phyloP scores from a whole-genome alignment of 2,888 invertebrate genomes.

The Microplitis deprimator region DNA sequence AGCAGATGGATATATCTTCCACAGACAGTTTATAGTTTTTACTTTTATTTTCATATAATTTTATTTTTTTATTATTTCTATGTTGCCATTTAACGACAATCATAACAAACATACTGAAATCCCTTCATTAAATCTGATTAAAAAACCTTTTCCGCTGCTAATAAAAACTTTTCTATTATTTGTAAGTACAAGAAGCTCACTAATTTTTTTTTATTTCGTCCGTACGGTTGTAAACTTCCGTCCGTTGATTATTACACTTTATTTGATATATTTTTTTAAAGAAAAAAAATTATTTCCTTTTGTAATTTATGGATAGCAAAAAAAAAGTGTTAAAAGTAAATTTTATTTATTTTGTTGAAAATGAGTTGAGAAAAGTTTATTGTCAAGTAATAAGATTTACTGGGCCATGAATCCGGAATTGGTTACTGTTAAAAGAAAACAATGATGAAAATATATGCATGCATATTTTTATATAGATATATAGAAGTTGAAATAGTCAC shows the following conservation, averaged over 20 bases:
- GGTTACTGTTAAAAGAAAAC: conserved; percentile 55
- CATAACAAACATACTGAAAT: too few species aligned
- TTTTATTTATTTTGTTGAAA: conserved; percentile 11
- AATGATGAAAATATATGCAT: conserved; percentile 2
- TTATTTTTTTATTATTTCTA: background rate
- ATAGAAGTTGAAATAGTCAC: conserved; percentile 15
- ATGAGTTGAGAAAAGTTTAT: conserved; percentile 39
- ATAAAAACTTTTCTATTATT: background rate
- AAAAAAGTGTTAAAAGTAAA: background rate
- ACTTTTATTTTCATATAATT: background rate
- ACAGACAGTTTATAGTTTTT: background rate
- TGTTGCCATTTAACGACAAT: too few species aligned
- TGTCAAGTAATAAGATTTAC: conserved; percentile 54
- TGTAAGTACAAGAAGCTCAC: background rate
- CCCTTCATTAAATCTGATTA: background rate
- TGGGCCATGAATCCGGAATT: conserved; percentile 67
- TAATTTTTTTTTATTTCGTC: background rate
- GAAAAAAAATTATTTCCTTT: background rate
- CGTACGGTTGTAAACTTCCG: background rate
- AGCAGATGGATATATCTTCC: conserved; percentile 25
- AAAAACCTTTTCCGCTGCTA: background rate
- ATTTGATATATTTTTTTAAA: background rate
- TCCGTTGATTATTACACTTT: background rate
- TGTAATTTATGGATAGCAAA: conserved; percentile 7
- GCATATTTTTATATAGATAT: background rate